Conservation (phyloP, 2,113 vertebrate species). For the Ceyx cyanopectus region DNA sequence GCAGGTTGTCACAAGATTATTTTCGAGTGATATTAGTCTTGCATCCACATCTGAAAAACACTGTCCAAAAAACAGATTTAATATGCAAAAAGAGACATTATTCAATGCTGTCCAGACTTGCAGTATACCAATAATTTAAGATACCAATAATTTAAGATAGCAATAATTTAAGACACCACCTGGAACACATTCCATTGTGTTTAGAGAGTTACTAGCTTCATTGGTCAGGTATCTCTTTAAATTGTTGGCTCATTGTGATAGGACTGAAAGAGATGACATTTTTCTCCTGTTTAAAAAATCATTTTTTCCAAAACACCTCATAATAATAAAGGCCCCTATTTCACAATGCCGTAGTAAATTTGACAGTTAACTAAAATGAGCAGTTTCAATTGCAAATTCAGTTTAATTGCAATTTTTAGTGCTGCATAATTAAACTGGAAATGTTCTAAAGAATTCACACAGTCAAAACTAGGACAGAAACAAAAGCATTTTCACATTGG, state of each 20-base stretch:
- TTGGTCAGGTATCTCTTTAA: neutral
- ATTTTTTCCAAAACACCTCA: constrained; percentile 49
- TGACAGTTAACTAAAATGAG: constrained; percentile 72
- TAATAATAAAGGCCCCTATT: constrained; percentile 47
- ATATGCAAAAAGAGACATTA: neutral
- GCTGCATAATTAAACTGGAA: constrained; percentile 71
- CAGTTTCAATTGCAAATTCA: constrained; percentile 68
- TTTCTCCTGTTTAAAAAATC: neutral
- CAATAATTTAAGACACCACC: neutral
- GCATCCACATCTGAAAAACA: neutral
- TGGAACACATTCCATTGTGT: neutral
- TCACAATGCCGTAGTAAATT: constrained; percentile 36
- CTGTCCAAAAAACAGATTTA: neutral
- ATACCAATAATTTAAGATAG: neutral
- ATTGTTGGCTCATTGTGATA: neutral
- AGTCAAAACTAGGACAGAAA: constrained; percentile 44
- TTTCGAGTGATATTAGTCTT: constrained; percentile 3
- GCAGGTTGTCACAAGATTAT: neutral
- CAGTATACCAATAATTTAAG: neutral
- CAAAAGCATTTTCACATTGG: constrained; percentile 10
- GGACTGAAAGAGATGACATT: neutral
- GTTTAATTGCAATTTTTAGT: constrained; percentile 73
- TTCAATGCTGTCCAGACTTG: neutral
- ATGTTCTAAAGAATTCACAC: constrained; percentile 28
- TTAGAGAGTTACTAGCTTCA: neutral